Conservation (phyloP, 2,888 invertebrate genomes). For the Microchrysa polita region DNA sequence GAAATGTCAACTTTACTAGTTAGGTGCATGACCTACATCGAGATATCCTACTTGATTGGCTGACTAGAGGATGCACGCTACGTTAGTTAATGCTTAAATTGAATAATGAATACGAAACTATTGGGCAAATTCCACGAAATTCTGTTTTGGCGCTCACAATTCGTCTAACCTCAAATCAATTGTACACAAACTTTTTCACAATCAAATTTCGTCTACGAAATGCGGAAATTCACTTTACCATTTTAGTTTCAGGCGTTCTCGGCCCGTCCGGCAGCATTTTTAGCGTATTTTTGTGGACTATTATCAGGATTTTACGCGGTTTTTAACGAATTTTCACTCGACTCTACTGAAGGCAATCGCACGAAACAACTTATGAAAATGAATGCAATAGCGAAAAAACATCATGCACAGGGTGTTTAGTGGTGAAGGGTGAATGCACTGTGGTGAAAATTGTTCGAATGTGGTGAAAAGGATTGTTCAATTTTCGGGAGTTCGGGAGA, state of each 20-base stretch:
- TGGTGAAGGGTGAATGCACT: no score
- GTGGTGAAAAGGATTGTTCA: neutral
- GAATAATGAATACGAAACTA: neutral
- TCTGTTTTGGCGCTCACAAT: slow-evolving; percentile 48
- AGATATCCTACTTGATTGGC: neutral
- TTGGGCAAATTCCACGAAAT: slow-evolving; percentile 6
- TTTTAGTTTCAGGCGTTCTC: slow-evolving; percentile 46
- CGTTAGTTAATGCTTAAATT: neutral
- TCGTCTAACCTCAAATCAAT: slow-evolving; percentile 46
- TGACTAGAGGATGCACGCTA: neutral
- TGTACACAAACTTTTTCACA: slow-evolving; percentile 38
- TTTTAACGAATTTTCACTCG: slow-evolving; percentile 19
- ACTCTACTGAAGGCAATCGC: neutral
- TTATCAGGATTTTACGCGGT: neutral
- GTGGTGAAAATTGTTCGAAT: neutral
- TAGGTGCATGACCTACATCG: slow-evolving; percentile 37
- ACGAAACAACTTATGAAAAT: neutral
- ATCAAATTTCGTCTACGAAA: neutral
- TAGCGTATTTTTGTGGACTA: neutral
- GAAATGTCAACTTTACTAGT: slow-evolving; percentile 31
- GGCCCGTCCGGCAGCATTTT: slow-evolving; percentile 49
- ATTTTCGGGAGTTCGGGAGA: no score
- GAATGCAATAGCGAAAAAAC: neutral
- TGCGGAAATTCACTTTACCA: slow-evolving; percentile 44
- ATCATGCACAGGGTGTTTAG: neutral